Evolutionary conservation across 2,113 vertebrate genomes (phyloP), one percentile per base, ranked within the genome.

Genomic region (Malurus melanocephalus): DNA sequence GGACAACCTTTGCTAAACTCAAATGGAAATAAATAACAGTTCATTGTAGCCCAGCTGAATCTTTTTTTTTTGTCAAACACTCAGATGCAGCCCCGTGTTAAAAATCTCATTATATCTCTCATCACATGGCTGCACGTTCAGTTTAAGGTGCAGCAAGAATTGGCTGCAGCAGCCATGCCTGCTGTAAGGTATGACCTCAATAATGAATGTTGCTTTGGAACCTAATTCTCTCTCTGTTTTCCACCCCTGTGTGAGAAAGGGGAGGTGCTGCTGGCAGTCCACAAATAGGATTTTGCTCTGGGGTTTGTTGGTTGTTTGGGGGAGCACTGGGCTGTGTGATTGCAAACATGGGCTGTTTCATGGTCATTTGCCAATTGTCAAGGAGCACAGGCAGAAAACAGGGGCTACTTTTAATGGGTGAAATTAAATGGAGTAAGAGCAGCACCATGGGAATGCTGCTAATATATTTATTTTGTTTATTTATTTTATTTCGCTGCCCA

Each of bases 1-100:
- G 86, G 87, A 94, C 95, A 95, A 93, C 87, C 94, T 92, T 94
- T 94, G 78, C 78, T 94, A 92, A 90, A 93, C 78, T 92, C 59
- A 88, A 90, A 93, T 93, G 88, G 90, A 94, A 95, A 94, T 90
- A 93, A 95, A 82, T 87, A 81, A 52, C 65, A 89, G 84, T 92
- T 94, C 90, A 93, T 73, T 74, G 90, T 95, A 90, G 51, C 52
- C 67, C 64, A 77, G 84, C 78, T 81, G 84, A 93, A 88, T 82
- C 11, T 66, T 69, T 87, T 38, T 38, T 86, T 38, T 86, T 85
- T 67, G 74, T 85, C 78, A 48, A 87, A 88, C 45, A n/a, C 88
- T 92, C 84, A 87, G 78, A 77, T 80, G 64, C 88, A 96, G 78
- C 71, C 56, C 90, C 45, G 67, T 90, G 74, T 92, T 93, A 87